Conservation (phyloP, 2,797 vertebrate species). For the Sebastes matsubarae region DNA sequence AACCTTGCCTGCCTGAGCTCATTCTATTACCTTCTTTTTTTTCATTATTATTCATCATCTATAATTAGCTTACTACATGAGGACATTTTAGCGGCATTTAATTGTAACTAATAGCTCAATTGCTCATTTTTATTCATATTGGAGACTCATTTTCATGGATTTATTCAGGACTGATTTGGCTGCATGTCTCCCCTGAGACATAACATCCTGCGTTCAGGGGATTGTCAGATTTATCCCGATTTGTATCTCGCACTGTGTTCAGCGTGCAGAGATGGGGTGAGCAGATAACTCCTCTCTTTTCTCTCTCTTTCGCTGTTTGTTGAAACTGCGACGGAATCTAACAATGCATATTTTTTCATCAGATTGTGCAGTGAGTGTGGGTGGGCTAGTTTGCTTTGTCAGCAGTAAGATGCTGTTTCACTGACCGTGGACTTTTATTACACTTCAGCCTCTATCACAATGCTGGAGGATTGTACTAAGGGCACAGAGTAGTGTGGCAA, state of each 20-base stretch:
- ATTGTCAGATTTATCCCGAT: constrained; percentile 74
- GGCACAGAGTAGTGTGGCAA: constrained; percentile 10
- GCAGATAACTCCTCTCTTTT: constrained; percentile 58
- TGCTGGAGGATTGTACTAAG: constrained; percentile 33
- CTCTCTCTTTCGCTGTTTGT: constrained; percentile 18
- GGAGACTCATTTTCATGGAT: constrained; percentile 74
- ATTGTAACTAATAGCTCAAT: constrained; percentile 79
- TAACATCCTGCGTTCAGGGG: constrained; percentile 68
- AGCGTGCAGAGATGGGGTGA: constrained; percentile 60
- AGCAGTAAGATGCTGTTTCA: constrained; percentile 49
- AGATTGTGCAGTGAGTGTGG: constrained; percentile 32
- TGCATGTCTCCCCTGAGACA: constrained; percentile 73
- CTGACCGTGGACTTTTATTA: constrained; percentile 44
- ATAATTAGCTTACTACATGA: constrained; percentile 64
- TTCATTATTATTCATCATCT: constrained; percentile 40
- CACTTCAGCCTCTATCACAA: constrained; percentile 36
- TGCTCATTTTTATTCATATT: constrained; percentile 77
- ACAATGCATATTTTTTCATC: constrained; percentile 49
- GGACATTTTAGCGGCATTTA: constrained; percentile 73
- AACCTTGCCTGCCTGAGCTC: not conserved
- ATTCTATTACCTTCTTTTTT: constrained; percentile 27
- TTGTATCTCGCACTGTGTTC: constrained; percentile 58
- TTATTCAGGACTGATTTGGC: constrained; percentile 74
- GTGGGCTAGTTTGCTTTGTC: constrained; percentile 41
- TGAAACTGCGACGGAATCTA: constrained; percentile 58